Evolutionary conservation across 2,888 invertebrate species (phyloP), one percentile per base, ranked within the genome.

Genomic region (Eilema sororculum): DNA sequence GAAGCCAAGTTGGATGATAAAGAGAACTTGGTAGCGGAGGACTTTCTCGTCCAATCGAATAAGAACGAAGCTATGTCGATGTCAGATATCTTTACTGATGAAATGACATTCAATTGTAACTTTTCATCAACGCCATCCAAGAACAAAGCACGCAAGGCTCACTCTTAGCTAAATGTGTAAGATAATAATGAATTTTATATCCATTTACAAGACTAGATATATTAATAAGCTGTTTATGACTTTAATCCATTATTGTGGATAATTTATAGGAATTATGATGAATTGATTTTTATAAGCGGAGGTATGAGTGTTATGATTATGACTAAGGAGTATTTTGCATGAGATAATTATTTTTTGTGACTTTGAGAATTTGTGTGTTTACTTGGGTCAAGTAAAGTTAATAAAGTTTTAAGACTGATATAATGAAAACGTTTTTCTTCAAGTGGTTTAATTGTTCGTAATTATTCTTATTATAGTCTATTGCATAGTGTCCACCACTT

Each of bases 81-180:
- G 87, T 95, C 95, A 0, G 95, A 95, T 52, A 90, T 93, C 63
- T 94, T 95, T 61, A 86, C 89, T 0, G 95, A 95, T 1, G 95
- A 95, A 25, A 86, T 95, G 86, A 90, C 93, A 0, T 94, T 94
- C 65, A 92, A 92, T 76, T 94, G 94, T 75, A 95, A 95, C 71
- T 95, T 93, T 74, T 94, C 95, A 3, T 95, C 95, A 3, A 95
- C 95, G 24, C 95, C 95, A 20, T 95, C 95, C 3, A 95, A 95
- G 77, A 95, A 90, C 76, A 94, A 95, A 80, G 79, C 90, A 20
- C 90, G 92, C n/a, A 91, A 89, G 82, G 81, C 88, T 67, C 84
- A 90, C 73, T 87, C 86, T 52, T 72, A 72, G 59, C 65, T 71
- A 65, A 68, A 74, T 73, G 81, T 71, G 66, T 80, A 72, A 73